A percentile compares a stretch with the other conserved stretches of the same genome.
phyloP scores from a whole-genome alignment of 2,113 vertebrate species.

The Psilopogon haemacephalus region DNA sequence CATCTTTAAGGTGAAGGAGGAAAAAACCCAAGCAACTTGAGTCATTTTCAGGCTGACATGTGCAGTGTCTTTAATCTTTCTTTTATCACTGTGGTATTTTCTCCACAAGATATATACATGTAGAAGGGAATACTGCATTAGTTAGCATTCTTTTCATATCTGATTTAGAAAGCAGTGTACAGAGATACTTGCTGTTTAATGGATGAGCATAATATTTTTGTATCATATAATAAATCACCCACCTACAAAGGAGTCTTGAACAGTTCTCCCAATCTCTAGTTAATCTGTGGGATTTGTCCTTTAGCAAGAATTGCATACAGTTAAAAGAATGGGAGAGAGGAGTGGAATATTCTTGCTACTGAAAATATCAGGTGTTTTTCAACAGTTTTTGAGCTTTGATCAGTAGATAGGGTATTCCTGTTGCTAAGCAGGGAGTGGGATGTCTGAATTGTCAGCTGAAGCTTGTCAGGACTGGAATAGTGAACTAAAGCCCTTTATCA shows the following conservation, averaged over 20 bases:
- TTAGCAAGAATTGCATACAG: conserved; percentile 64
- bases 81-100: conserved; percentile 76
- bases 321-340: conserved; percentile 38
- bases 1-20: conserved; percentile 20
- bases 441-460: conserved; percentile 77
- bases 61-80: conserved; percentile 74
- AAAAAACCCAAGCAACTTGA: conserved; percentile 48
- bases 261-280: conserved; percentile 65
- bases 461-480: conserved; percentile 64
- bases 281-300: conserved; percentile 77
- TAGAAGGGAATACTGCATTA: conserved; percentile 68
- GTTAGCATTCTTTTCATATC: conserved; percentile 75
- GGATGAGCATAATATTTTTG: conserved; percentile 76
- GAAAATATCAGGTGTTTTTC: conserved; percentile 63
- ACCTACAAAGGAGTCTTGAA: conserved; percentile 69
- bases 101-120: conserved; percentile 73
- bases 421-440: conserved; percentile 53
- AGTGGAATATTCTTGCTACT: conserved; percentile 15
- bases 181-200: conserved; percentile 73
- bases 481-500: conserved; percentile 41
- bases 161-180: conserved; percentile 72
- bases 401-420: conserved; percentile 73
- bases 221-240: conserved; percentile 77
- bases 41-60: conserved; percentile 71
- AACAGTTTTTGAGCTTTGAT: conserved; percentile 58